phyloP scores from a whole-genome alignment of 2,888 invertebrate species.

The Gnatocerus cornutus region DNA sequence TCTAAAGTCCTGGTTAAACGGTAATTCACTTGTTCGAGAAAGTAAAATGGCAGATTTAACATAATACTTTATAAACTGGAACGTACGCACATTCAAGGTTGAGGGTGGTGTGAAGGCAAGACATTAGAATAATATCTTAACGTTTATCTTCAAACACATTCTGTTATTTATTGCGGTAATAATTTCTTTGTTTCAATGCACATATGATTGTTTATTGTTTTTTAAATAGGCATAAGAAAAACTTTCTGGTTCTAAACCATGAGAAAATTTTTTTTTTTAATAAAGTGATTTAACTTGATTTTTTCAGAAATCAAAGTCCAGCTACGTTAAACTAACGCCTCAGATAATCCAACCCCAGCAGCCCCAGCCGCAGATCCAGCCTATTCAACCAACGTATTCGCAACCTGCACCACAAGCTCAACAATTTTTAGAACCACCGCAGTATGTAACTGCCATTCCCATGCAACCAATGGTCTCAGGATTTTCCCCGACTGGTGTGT shows the following conservation, averaged over 20 bases:
- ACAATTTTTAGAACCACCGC: constrained; percentile 71
- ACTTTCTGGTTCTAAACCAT: too few relatives aligned
- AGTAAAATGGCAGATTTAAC: constrained; percentile 29
- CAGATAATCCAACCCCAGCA: constrained; percentile 51
- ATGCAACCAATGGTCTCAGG: constrained; percentile 74
- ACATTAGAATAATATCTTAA: constrained; percentile 13
- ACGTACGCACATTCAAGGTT: constrained; percentile 25
- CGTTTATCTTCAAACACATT: constrained; percentile 1
- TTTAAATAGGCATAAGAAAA: too few relatives aligned
- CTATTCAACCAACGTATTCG: constrained; percentile 56
- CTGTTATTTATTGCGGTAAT: constrained; percentile 7
- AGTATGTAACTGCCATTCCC: constrained; percentile 75
- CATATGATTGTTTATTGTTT: neutral
- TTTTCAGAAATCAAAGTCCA: constrained; percentile 66
- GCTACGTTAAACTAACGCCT: constrained; percentile 58
- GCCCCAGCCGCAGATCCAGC: constrained; percentile 43
- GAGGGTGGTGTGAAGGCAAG: constrained; percentile 26
- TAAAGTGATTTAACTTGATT: too few relatives aligned
- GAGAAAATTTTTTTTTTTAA: too few relatives aligned
- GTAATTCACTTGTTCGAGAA: constrained; percentile 28
- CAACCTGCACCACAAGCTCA: constrained; percentile 52
- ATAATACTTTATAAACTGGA: constrained; percentile 28
- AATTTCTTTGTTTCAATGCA: neutral
- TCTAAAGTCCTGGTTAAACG: constrained; percentile 18
- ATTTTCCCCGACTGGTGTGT: constrained; percentile 70